A percentile compares a stretch with the other conserved stretches of the same genome.
These are phyloP conservation scores for Liparis tanakae DNA, from an alignment of 2,797 vertebrate species.

Conservation along the genomic window DNA sequence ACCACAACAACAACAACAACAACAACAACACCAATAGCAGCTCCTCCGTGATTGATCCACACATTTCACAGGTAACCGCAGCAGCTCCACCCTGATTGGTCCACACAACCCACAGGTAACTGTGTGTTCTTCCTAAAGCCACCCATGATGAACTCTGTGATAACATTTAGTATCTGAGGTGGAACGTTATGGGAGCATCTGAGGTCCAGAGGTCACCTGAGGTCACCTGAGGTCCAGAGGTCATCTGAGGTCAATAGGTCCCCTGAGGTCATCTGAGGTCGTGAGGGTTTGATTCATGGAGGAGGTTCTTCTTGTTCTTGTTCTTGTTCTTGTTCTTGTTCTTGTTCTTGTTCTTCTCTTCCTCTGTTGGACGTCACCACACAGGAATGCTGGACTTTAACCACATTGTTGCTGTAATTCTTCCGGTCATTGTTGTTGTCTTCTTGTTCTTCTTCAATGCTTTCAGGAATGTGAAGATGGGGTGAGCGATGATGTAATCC, in stretches of 20 bases:
- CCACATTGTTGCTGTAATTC: no score
- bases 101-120: not conserved
- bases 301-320: not conserved
- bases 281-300: not conserved
- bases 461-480: conserved; percentile 7
- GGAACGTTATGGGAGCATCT: no score
- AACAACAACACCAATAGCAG: no score
- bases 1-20: no score
- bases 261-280: no score
- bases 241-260: no score
- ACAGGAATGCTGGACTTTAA: no score
- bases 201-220: not conserved
- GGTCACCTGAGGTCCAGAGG: no score
- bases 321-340: no score
- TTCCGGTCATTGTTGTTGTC: no score
- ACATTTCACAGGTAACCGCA: not conserved
- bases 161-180: not conserved
- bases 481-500: conserved; percentile 27
- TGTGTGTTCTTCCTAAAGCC: no score
- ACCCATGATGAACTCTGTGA: not conserved
- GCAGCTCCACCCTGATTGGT: not conserved
- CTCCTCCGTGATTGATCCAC: not conserved
- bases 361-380: no score
- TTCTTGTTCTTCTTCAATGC: not conserved
- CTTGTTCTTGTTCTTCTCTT: not conserved